Conservation (phyloP, 2,797 vertebrate species). For the Picus viridis region DNA sequence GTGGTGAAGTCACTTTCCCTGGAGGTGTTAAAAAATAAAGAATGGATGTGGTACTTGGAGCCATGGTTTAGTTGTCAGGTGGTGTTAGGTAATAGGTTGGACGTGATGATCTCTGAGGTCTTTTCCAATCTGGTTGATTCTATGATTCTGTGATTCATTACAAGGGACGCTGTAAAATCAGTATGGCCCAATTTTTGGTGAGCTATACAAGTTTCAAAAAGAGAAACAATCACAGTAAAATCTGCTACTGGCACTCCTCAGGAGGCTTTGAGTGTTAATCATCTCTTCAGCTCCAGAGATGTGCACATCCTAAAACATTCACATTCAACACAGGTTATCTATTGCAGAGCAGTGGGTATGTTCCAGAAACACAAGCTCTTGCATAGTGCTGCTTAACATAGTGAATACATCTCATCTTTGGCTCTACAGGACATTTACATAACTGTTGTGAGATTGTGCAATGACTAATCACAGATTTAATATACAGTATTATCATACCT, state of each 20-base stretch:
- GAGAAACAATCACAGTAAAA: not conserved
- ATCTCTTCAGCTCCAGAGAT: not conserved
- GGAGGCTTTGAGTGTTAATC: not conserved
- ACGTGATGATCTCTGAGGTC: too few relatives aligned
- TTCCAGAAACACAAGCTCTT: not conserved
- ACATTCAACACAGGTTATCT: not conserved
- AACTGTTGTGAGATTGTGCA: constrained; percentile 5
- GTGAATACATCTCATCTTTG: not conserved
- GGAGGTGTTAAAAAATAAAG: too few relatives aligned
- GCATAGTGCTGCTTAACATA: not conserved
- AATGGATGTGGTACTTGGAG: too few relatives aligned
- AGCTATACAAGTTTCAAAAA: not conserved
- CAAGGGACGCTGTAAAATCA: not conserved
- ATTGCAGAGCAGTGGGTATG: not conserved
- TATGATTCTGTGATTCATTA: not conserved
- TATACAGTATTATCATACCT: not conserved
- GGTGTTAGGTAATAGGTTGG: too few relatives aligned
- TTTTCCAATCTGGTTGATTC: too few relatives aligned
- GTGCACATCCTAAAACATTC: not conserved
- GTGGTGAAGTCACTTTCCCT: too few relatives aligned
- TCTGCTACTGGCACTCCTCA: not conserved
- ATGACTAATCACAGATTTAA: not conserved
- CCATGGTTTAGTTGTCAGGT: too few relatives aligned
- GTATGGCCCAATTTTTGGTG: not conserved
- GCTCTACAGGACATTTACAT: not conserved